phyloP scores from a whole-genome alignment of 2,888 invertebrate species.

The Oegoconia quadripuncta region DNA sequence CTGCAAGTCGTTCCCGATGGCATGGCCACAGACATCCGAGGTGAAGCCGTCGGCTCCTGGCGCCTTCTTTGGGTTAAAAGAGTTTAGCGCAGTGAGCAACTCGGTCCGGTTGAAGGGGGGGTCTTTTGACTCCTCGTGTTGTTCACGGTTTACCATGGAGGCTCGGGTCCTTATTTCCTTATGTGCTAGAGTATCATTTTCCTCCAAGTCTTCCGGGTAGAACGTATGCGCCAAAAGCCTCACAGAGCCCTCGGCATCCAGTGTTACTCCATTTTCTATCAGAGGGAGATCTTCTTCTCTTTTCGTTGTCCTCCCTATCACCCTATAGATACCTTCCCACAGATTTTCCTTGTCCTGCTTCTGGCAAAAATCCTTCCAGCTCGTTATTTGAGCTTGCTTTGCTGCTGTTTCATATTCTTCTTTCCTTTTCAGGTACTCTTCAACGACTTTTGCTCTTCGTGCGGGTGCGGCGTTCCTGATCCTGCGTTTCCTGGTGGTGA shows the following conservation, averaged over 20 bases:
- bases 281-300: neutral
- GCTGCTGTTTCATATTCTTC: slow-evolving; percentile 16
- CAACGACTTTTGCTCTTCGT: slow-evolving; percentile 15
- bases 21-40: slow-evolving; percentile 4
- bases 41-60: slow-evolving; percentile 17
- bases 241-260: slow-evolving; percentile 4
- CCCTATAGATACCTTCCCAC: slow-evolving; percentile 9
- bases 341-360: slow-evolving; percentile 17
- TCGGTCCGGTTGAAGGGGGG: neutral
- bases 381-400: slow-evolving; percentile 10
- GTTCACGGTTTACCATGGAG: neutral
- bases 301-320: neutral
- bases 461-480: slow-evolving; percentile 16
- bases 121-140: neutral
- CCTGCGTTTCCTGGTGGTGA: slow-evolving; percentile 14
- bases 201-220: slow-evolving; percentile 6
- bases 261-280: neutral
- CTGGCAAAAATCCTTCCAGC: slow-evolving; percentile 20
- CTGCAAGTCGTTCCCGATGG: neutral
- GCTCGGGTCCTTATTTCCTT: neutral
- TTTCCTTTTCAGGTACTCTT: no score
- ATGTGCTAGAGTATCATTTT: neutral
- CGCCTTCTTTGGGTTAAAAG: slow-evolving; percentile 17
- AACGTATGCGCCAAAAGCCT: slow-evolving; percentile 6
- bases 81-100: neutral